These are phyloP conservation scores for Setophaga kirtlandii DNA, from an alignment of 2,113 vertebrate species.

Conservation along the genomic window DNA sequence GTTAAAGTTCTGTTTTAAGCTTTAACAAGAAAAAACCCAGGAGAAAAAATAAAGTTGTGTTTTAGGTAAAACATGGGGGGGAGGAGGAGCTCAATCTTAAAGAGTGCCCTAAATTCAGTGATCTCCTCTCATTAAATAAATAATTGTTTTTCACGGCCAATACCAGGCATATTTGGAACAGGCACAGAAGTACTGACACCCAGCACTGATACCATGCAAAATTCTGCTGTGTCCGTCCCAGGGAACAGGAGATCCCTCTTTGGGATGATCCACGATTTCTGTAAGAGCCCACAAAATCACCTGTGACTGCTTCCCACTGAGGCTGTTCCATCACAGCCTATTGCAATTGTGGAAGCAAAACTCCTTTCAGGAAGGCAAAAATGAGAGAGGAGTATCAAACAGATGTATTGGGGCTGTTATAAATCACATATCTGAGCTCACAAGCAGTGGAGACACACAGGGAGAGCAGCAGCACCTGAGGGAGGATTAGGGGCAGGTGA, in stretches of 20 bases:
- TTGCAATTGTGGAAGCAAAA: not conserved
- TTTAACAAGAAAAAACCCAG: not conserved
- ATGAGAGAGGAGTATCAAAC: not conserved
- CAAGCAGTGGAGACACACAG: not conserved
- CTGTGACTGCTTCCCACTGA: not conserved
- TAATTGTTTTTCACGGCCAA: not conserved
- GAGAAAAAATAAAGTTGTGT: not conserved
- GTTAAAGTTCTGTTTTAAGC: not conserved
- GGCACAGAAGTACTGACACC: fast-evolving
- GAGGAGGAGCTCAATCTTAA: not conserved
- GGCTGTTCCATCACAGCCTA: not conserved
- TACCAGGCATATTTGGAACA: not conserved
- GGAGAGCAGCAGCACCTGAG: fast-evolving
- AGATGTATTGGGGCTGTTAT: not conserved
- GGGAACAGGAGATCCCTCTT: not conserved
- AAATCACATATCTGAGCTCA: not conserved
- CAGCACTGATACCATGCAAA: not conserved
- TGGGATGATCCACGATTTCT: fast-evolving
- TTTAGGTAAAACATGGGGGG: not conserved
- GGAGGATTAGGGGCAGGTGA: not conserved
- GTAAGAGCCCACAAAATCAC: not conserved
- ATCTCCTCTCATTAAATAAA: not conserved
- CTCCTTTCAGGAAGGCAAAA: not conserved
- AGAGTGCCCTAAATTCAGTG: not conserved
- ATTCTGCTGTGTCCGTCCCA: not conserved